Evolutionary conservation across 64 coral and sea anemone species (phyloP).

Genomic region (Dendronephthya gigantea): DNA sequence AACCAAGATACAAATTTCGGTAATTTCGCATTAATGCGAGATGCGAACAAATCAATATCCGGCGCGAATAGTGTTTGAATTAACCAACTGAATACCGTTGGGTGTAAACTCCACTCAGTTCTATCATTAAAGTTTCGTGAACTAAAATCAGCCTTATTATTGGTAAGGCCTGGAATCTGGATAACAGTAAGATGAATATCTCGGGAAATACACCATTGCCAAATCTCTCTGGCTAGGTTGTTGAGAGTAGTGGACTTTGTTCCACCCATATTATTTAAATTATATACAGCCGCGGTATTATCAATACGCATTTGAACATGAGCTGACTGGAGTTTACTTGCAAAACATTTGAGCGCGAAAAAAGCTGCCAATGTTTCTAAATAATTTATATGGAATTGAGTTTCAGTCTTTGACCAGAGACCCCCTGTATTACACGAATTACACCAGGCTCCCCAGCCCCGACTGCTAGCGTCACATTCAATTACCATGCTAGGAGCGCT

Average conservation of each 20-base stretch:
- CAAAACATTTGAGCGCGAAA: background rate
- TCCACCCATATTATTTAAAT: conserved; percentile 7
- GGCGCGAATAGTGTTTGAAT: too few relatives aligned
- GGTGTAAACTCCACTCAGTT: too few relatives aligned
- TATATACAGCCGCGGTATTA: background rate
- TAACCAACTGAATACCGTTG: too few relatives aligned
- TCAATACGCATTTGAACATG: background rate
- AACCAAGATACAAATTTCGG: too few relatives aligned
- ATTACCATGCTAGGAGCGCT: background rate
- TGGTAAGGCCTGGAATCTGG: too few relatives aligned
- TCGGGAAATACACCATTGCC: too few relatives aligned
- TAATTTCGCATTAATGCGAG: too few relatives aligned
- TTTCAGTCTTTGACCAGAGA: background rate
- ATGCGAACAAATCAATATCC: too few relatives aligned
- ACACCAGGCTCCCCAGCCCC: background rate
- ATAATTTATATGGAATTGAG: background rate
- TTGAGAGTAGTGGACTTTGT: background rate
- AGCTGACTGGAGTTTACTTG: too few relatives aligned
- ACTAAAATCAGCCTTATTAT: too few relatives aligned
- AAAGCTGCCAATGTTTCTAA: background rate
- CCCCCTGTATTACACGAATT: background rate
- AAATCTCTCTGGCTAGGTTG: background rate
- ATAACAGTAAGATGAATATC: too few relatives aligned
- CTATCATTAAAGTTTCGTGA: too few relatives aligned
- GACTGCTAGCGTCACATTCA: background rate